Conservation (phyloP, 2,888 invertebrate genomes). For the Plemyria rubiginata region DNA sequence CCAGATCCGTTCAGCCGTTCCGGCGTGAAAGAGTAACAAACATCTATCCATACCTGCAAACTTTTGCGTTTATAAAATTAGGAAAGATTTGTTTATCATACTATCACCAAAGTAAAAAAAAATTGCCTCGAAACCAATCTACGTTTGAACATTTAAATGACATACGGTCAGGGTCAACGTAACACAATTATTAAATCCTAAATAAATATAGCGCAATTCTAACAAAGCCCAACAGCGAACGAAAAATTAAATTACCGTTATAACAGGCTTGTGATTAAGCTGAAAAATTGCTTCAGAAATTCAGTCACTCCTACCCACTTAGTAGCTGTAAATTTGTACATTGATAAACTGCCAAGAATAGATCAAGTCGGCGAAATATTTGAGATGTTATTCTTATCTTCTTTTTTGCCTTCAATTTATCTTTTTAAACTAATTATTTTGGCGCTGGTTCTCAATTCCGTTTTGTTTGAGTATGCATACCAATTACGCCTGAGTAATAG, state of each 20-base stretch:
- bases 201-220: constrained; percentile 30
- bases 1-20: no score
- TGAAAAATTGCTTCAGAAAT: constrained; percentile 52
- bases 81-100: no score
- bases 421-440: neutral
- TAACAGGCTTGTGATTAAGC: constrained; percentile 46
- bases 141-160: neutral
- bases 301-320: constrained; percentile 49
- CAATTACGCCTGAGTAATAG: no score
- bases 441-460: no score
- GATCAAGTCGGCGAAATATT: constrained; percentile 13
- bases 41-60: no score
- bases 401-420: neutral
- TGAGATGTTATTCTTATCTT: neutral
- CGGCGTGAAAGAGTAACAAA: no score
- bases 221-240: constrained; percentile 8
- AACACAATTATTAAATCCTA: constrained; percentile 39
- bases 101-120: no score
- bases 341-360: constrained; percentile 51
- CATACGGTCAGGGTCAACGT: constrained; percentile 13
- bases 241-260: constrained; percentile 37
- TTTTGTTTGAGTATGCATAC: no score
- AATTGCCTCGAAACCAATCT: neutral
- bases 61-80: no score
- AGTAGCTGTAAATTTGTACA: constrained; percentile 47